Evolutionary conservation across 2,888 invertebrate genomes (phyloP), one percentile per base, ranked within the genome.

Genomic region (Latrodectus hesperus): DNA sequence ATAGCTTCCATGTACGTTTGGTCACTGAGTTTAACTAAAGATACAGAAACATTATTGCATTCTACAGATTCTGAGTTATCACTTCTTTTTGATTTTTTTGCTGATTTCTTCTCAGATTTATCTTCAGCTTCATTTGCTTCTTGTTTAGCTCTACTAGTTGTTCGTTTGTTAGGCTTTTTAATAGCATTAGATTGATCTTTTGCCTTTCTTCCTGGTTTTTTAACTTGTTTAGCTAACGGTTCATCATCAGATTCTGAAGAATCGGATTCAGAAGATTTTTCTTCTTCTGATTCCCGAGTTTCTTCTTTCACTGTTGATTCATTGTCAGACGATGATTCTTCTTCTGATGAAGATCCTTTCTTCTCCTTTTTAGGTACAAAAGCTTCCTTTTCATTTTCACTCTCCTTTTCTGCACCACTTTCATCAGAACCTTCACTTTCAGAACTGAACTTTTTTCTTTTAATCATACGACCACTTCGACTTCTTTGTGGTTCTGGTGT

Each of bases 401-500:
- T 65, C 5, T 67, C 75, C 22, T 79, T 52, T 26, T 70, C 74
- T 14, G 68, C 73, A 5, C 70, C 82, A 14, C 73, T 60, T 72
- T 80, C 51, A 26, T 72, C 88, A 0, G 64, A 65, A 8, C 84
- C 88, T 64, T 86, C 86, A 73, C 87, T 87, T 14, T 89, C 89
- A 10, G 89, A 89, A 17, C 89, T 89, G 67, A 89, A 89, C 64
- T 84, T 87, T 87, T 93, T 95, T 0, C 95, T 95, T 90, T 95
- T 95, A 88, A 96, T 95, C 92, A 95, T 96, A 79, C 96, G 93
- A 0, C 96, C 95, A 90, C 95, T 95, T 85, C 95, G 94, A 91
- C 95, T 95, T 60, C 89, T 74, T 49, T 89, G 83, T 51, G 89
- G 89, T 49, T 60, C n/a, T 52, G 80, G 80, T 9, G 65, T 55